A percentile compares a stretch with the other conserved stretches of the same genome.
Evolutionary conservation across 1,140 invertebrate species (phyloP).

Genomic region (Drosophila bocki): DNA sequence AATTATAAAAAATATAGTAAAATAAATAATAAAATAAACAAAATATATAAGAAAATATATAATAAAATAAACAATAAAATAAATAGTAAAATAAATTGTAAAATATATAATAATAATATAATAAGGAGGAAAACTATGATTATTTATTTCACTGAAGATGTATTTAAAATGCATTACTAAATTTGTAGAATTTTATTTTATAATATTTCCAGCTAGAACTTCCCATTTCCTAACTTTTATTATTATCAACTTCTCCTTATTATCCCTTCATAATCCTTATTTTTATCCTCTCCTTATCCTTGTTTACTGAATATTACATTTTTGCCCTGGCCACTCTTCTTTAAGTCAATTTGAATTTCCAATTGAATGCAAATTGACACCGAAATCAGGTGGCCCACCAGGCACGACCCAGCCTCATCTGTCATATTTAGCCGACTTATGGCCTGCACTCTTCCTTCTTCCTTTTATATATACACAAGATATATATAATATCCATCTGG

Average conservation of each 20-base stretch:
- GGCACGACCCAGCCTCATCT: slow-evolving; percentile 22
- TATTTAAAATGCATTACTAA: neutral
- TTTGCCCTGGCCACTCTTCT: slow-evolving; percentile 3
- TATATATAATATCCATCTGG: slow-evolving; percentile 2
- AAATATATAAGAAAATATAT: no score
- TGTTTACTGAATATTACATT: neutral
- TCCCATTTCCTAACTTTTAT: no score
- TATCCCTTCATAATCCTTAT: no score
- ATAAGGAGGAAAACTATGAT: neutral
- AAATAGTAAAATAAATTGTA: no score
- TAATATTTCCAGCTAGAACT: neutral
- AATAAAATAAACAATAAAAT: no score
- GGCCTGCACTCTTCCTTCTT: neutral
- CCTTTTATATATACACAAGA: neutral
- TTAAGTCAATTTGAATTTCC: slow-evolving; percentile 33
- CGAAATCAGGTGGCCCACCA: slow-evolving; percentile 23
- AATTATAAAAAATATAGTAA: no score
- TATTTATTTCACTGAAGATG: neutral
- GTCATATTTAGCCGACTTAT: slow-evolving; percentile 49
- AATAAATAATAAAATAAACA: no score
- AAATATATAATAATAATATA: no score
- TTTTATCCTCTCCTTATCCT: neutral
- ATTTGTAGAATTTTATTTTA: no score
- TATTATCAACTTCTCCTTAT: neutral
- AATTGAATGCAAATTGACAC: slow-evolving; percentile 51